Conservation (phyloP, 2,888 invertebrate genomes). For the Priocnemis perturbator region DNA sequence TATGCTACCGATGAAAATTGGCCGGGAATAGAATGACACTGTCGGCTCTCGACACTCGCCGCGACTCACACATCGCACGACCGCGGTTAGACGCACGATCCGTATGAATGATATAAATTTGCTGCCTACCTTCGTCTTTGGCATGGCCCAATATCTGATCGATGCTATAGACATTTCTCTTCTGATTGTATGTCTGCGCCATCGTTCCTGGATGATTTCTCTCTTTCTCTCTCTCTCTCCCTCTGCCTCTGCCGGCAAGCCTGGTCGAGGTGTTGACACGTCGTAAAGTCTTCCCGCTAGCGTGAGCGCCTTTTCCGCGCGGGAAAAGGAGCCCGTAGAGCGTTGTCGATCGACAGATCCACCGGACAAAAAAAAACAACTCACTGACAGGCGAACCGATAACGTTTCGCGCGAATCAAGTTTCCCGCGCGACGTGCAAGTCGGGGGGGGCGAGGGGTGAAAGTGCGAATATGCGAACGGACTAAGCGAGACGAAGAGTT, state of each 20-base stretch:
- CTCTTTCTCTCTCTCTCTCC: slow-evolving; percentile 2
- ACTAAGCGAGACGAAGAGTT: not conserved
- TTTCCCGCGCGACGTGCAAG: slow-evolving; percentile 13
- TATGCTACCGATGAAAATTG: too few relatives aligned
- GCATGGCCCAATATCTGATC: slow-evolving; percentile 75
- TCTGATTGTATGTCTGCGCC: slow-evolving; percentile 74
- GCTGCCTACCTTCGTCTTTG: slow-evolving; percentile 69
- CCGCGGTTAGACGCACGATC: too few relatives aligned
- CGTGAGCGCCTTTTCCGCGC: not conserved
- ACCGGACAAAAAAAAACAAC: not conserved
- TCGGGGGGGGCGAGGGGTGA: slow-evolving; percentile 17
- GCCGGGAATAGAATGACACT: too few relatives aligned
- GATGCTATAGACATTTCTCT: slow-evolving; percentile 75
- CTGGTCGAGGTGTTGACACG: not conserved
- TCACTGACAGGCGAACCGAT: too few relatives aligned
- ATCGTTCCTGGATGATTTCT: slow-evolving; percentile 45
- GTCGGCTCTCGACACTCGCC: too few relatives aligned
- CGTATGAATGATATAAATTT: too few relatives aligned
- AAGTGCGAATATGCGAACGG: slow-evolving; percentile 12
- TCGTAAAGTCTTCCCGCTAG: slow-evolving; percentile 43
- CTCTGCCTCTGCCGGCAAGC: not conserved
- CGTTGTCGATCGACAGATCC: not conserved
- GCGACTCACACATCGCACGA: too few relatives aligned
- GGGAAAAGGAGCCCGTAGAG: not conserved
- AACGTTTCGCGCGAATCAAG: slow-evolving; percentile 8